Base-by-base conservation (phyloP, 2,797 vertebrate genomes). In the Denticeps clupeoides region DNA sequence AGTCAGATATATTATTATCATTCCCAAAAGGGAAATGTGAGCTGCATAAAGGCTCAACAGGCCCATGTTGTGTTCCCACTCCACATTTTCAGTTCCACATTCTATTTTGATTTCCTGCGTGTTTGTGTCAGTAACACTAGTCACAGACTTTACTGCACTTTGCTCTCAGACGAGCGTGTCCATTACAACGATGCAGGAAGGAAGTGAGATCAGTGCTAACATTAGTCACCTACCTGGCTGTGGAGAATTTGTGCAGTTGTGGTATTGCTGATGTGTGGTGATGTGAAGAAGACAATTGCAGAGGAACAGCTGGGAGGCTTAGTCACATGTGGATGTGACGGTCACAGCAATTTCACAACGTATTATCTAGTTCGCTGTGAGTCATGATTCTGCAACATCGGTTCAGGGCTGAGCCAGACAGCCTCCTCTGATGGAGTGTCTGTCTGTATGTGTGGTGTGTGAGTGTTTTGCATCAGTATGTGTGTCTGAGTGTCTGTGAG, bases 381-480 rank as follows among this genome's bases (percentile, higher is more conserved):
- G 35, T 21, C 35, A 21, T 38, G 35, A 38, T 38, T 35, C 18
- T 21, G 35, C 35, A 11, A 38, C 38, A 38, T 38, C 38, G 38
- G 35, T 38, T 38, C 35, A 38, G 35, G 38, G 35, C 11, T 8
- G 19, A 10, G 35, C 16, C 32, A 32, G 4, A 28, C 31, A 33
- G 38, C 15, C 4, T 26, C 23, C 10, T 16, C 52, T 48, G 53
- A 49, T 46, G 25, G 58, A 51, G 43, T 60, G 43, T 38, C 57
- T 47, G 27, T 26, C 45, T 44, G 47, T 45, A 32, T 19, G 23
- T 35, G 11, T 13, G 45, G 15, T 15, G 38, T 43, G 31, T 7
- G 25, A 49, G 13, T 10, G 5, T 10, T 16, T 44, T 21, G 35
- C 31, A 18, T 10, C 10, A 9, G n/a, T 51, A 49, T 51, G 43